Evolutionary conservation across 1,140 invertebrate species (phyloP).

Genomic region (Tetranychus cinnabarinus): DNA sequence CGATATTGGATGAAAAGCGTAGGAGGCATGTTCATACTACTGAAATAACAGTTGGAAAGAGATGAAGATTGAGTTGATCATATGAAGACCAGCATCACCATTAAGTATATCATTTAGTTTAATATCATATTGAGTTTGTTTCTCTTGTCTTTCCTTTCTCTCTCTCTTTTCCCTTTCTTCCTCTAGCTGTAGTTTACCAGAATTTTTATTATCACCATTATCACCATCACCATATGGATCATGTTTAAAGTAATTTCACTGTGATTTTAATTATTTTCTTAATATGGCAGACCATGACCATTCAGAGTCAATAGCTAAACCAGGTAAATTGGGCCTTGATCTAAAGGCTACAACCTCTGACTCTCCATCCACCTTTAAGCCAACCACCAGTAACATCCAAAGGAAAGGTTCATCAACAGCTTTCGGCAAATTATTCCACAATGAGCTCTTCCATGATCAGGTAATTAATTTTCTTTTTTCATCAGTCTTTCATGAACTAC

Average conservation of each 20-base stretch:
- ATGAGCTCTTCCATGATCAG: neutral
- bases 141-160: neutral
- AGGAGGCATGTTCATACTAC: too few relatives aligned
- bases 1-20: too few relatives aligned
- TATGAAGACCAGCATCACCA: too few relatives aligned
- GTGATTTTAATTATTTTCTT: neutral
- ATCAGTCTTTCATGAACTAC: too few relatives aligned
- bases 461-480: neutral
- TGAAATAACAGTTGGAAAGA: too few relatives aligned
- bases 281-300: neutral
- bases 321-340: too few relatives aligned
- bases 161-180: neutral
- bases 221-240: neutral
- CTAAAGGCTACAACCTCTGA: neutral
- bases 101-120: neutral
- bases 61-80: too few relatives aligned
- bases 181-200: neutral
- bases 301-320: neutral
- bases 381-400: neutral
- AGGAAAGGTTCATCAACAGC: too few relatives aligned
- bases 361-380: neutral
- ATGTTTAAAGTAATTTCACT: neutral
- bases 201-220: neutral
- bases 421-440: neutral
- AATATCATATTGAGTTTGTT: neutral